A percentile compares a stretch with the other conserved stretches of the same genome.
Conservation (phyloP, 2,888 invertebrate genomes). For the Lissonota sp. region DNA sequence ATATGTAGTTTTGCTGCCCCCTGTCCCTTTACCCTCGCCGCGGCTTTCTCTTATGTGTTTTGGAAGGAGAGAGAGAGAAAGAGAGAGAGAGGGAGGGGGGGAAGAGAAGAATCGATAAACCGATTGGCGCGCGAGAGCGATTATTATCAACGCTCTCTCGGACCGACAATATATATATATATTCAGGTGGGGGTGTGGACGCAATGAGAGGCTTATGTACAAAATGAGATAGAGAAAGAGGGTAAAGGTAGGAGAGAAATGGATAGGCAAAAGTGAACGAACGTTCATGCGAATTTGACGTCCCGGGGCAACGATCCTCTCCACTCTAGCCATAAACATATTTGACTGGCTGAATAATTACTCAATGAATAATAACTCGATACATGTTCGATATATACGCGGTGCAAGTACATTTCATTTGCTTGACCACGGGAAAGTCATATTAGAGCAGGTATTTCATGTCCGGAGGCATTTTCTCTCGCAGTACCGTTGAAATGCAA, state of each 20-base stretch:
- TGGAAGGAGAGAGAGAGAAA: neutral
- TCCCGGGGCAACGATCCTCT: constrained; percentile 59
- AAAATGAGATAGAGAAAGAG: neutral
- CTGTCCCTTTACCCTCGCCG: constrained; percentile 1
- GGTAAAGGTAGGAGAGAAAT: too few species aligned
- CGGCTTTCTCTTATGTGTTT: constrained; percentile 45
- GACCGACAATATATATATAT: constrained; percentile 11
- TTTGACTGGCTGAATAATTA: constrained; percentile 65
- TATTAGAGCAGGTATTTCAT: too few species aligned
- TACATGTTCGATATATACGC: constrained; percentile 26
- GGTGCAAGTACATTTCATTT: too few species aligned
- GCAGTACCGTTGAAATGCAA: too few species aligned
- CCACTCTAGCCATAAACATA: constrained; percentile 58
- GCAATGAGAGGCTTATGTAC: neutral
- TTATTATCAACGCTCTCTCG: constrained; percentile 63
- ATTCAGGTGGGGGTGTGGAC: neutral
- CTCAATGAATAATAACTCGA: constrained; percentile 58
- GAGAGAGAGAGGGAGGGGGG: neutral
- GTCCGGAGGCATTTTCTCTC: too few species aligned
- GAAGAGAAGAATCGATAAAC: constrained; percentile 58
- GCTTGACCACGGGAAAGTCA: too few species aligned
- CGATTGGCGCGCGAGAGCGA: constrained; percentile 63
- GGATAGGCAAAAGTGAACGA: constrained; percentile 41
- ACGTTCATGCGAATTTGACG: constrained; percentile 57
- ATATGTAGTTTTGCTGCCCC: constrained; percentile 23